Evolutionary conservation across 2,797 vertebrate genomes (phyloP).

Genomic region (Pristis pectinata): DNA sequence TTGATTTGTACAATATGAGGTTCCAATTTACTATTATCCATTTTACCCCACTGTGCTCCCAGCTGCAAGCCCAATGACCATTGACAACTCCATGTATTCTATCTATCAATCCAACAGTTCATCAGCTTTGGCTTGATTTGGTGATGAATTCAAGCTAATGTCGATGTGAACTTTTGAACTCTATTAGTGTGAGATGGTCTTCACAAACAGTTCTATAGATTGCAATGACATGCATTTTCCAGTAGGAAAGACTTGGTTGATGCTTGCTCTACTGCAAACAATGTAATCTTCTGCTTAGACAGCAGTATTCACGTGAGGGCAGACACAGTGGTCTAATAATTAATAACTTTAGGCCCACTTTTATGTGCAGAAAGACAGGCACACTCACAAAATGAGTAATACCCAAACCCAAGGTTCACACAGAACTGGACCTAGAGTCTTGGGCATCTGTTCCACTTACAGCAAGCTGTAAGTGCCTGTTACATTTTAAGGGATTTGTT

Average conservation of each 20-base stretch:
- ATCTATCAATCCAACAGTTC: neutral
- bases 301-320: neutral
- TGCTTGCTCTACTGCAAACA: neutral
- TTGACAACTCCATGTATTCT: neutral
- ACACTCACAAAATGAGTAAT: neutral
- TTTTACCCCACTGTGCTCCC: neutral
- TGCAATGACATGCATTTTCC: neutral
- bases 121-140: neutral
- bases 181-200: neutral
- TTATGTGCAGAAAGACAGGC: neutral
- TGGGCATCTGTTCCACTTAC: too few species aligned
- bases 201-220: neutral
- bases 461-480: too few species aligned
- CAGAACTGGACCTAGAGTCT: too few species aligned
- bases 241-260: neutral
- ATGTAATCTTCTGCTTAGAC: neutral
- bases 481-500: neutral
- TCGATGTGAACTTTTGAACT: neutral
- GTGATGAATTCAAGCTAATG: neutral
- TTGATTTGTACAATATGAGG: neutral
- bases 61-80: neutral
- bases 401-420: too few species aligned
- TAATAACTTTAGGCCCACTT: neutral
- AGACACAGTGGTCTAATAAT: neutral
- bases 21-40: neutral